Base-by-base conservation (phyloP, 2,888 invertebrate species). In the Hyles lineata region DNA sequence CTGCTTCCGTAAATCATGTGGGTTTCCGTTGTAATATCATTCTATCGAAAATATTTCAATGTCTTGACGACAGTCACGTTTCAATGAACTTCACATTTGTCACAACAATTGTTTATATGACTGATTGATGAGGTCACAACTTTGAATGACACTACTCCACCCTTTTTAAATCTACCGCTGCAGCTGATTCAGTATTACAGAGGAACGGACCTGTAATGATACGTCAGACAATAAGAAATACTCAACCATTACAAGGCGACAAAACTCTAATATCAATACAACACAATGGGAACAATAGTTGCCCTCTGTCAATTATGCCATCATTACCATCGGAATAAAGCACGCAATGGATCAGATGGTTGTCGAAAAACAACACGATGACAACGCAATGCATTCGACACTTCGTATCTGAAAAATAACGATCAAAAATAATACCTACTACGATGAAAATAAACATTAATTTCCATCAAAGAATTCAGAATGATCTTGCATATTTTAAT, bases 241-340 rank as follows among this genome's bases (percentile, higher is more conserved):
- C 86, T 85, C 80, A 82, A 86, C 87, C 89, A 90, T 92, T 91
- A 93, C 93, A 93, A 93, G 92, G 93, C 92, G 94, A 94, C 93
- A 92, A 94, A 94, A 91, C 90, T 87, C 85, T 91, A 92, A 93
- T 93, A 93, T 91, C 90, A 91, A 92, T 90, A 92, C 87, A 89
- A 91, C 86, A 94, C 93, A 92, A 93, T 92, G 86, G 92, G 89
- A 92, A 94, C 93, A 94, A 94, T 94, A 92, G 93, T 88, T 92
- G 90, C 88, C 88, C 90, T 90, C 91, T 93, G 93, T 94, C 94
- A 93, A 93, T 94, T 94, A 94, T 93, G 88, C 92, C 91, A 92
- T 94, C 92, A 94, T 94, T 94, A 94, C 90, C 92, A 93, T 94
- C 90, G 85, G 91, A 90, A 93, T 92, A 92, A 92, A 93, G 90